These are phyloP conservation scores for Pandemis heparana DNA, from an alignment of 2,888 invertebrate species.

Conservation along the genomic window DNA sequence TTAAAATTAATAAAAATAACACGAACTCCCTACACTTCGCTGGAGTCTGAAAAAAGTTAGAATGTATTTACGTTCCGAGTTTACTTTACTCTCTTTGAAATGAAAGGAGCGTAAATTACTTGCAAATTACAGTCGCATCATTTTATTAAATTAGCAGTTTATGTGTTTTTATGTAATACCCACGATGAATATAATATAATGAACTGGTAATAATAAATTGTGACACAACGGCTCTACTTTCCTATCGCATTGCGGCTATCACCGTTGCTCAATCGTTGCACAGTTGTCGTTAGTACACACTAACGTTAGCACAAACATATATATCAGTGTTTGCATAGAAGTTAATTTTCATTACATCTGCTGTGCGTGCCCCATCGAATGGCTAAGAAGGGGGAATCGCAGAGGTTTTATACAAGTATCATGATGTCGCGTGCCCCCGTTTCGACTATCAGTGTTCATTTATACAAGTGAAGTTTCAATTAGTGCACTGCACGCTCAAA, in stretches of 20 bases:
- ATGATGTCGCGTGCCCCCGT: constrained; percentile 58
- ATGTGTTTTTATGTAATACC: constrained; percentile 1
- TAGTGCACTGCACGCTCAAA: constrained; percentile 41
- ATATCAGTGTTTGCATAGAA: constrained; percentile 49
- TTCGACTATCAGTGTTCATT: constrained; percentile 61
- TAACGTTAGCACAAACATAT: constrained; percentile 10
- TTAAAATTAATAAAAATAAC: background rate
- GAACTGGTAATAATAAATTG: constrained; percentile 20
- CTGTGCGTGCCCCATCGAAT: constrained; percentile 44
- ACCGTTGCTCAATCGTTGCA: constrained; percentile 58
- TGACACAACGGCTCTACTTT: constrained; percentile 47
- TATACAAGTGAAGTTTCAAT: constrained; percentile 58
- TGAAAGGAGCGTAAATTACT: background rate
- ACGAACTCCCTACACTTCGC: background rate
- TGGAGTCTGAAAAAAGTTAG: background rate
- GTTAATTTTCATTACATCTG: constrained; percentile 41
- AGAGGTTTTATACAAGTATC: constrained; percentile 58
- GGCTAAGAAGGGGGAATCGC: constrained; percentile 50
- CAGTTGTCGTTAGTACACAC: constrained; percentile 41
- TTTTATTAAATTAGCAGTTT: background rate
- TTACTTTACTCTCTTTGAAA: background rate
- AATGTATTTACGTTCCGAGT: background rate
- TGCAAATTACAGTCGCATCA: background rate
- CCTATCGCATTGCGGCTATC: constrained; percentile 51
- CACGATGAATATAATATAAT: background rate